phyloP scores from a whole-genome alignment of 2,113 vertebrate species.

The Miniopterus natalensis region DNA sequence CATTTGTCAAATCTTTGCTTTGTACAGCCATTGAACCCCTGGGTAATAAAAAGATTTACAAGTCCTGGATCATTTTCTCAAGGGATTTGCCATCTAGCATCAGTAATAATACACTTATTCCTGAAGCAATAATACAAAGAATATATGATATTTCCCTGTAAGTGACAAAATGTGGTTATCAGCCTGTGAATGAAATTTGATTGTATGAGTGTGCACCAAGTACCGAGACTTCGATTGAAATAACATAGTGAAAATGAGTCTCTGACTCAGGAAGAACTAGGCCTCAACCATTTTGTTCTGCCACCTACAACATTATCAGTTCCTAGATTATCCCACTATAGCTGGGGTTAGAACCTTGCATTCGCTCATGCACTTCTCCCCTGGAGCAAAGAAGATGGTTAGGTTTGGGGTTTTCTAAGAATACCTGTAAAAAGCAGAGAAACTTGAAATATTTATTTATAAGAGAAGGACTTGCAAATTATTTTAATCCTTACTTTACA shows the following conservation, averaged over 20 bases:
- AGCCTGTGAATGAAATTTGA: conserved; percentile 25
- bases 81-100: neutral
- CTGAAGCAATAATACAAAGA: conserved; percentile 55
- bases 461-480: neutral
- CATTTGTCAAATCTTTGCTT: conserved; percentile 44
- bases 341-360: neutral
- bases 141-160: conserved; percentile 48
- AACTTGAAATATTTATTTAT: neutral
- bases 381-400: neutral
- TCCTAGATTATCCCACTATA: neutral
- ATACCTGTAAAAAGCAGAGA: neutral
- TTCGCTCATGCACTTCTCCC: neutral
- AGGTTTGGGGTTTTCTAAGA: neutral
- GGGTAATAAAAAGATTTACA: neutral
- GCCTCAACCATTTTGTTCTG: conserved; percentile 41
- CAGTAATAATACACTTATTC: conserved; percentile 49
- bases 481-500: neutral
- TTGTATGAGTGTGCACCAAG: neutral
- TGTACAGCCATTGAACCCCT: neutral
- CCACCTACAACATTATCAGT: neutral
- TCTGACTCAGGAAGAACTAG: neutral
- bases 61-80: conserved; percentile 36
- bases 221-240: conserved; percentile 26
- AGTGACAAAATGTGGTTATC: conserved; percentile 8
- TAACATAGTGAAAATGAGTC: neutral